Evolutionary conservation across 2,888 invertebrate genomes (phyloP), one percentile per base, ranked within the genome.

Genomic region (Lagria hirta): DNA sequence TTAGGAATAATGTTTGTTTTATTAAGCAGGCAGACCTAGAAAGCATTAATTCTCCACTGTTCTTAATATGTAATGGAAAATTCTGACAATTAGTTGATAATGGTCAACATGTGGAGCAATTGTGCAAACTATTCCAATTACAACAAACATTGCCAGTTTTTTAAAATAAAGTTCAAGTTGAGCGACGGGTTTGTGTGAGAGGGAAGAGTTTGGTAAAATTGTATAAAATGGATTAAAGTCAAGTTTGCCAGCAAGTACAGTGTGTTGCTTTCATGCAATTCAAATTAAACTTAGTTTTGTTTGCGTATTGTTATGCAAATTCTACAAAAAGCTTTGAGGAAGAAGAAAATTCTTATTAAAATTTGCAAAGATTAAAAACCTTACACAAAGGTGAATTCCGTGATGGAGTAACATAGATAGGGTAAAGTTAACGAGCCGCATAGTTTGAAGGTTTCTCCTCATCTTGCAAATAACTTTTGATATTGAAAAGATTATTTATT

Each of bases 401-500:
- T 27, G 36, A 26, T 21, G 37, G 14, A 37, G 37, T 37, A 16
- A n/a, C 11, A 18, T 10, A 17, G n/a, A n/a, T n/a, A 10, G 22
- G 17, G 40, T 23, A 13, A 27, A 35, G 16, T 35, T 40, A 24
- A 32, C 29, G 30, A 6, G 17, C 17, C 38, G 38, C 38, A 38
- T 30, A 38, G 38, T 38, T 38, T 18, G 14, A 21, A 13, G 22
- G 18, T 27, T 12, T n/a, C n/a, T 29, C 28, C 20, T 29, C 23
- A 28, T 28, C 32, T n/a, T 16, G 28, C 22, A 18, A 14, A 30
- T 32, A 44, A 44, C 48, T 43, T 48, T 43, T 41, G 48, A 54
- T 52, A 55, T 52, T 48, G 50, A 43, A 54, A 48, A 48, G 43
- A 51, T 47, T 51, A 54, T 53, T 57, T 57, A 57, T 52, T 40